Evolutionary conservation across 2,113 vertebrate species (phyloP).

Genomic region (Rhinoderma darwinii): DNA sequence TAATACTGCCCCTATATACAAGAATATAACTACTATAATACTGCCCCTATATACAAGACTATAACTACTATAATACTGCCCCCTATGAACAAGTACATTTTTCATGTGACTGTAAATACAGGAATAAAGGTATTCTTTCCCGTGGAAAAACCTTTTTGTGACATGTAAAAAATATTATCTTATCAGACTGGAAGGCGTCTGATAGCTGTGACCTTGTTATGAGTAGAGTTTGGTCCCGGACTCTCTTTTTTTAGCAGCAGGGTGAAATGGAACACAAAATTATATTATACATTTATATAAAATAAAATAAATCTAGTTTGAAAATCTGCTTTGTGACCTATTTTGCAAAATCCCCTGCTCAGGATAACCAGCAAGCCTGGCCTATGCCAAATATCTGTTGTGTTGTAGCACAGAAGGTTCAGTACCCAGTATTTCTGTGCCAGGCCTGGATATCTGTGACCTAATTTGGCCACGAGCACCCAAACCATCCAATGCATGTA

Average conservation of each 20-base stretch:
- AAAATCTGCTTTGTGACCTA: constrained; percentile 15
- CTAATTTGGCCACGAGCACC: background rate
- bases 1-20: too few species aligned
- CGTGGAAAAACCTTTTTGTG: too few species aligned
- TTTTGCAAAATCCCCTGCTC: constrained; percentile 1
- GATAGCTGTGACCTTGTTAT: background rate
- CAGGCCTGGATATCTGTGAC: constrained; percentile 3
- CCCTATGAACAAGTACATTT: too few species aligned
- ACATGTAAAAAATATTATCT: too few species aligned
- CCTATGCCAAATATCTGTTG: background rate
- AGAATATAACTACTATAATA: too few species aligned
- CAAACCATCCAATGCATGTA: background rate
- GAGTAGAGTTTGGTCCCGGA: background rate
- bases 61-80: too few species aligned
- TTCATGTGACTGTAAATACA: too few species aligned
- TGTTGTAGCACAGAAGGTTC: background rate
- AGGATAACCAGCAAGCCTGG: constrained; percentile 1
- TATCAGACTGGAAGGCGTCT: too few species aligned
- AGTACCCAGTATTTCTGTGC: background rate
- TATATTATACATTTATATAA: background rate
- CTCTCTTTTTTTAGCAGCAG: background rate
- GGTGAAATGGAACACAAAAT: background rate
- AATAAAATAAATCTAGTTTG: background rate
- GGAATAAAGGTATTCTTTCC: too few species aligned
- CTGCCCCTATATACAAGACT: too few species aligned